Evolutionary conservation across 1,140 invertebrate species (phyloP).

Genomic region (Coenobita brevimanus): DNA sequence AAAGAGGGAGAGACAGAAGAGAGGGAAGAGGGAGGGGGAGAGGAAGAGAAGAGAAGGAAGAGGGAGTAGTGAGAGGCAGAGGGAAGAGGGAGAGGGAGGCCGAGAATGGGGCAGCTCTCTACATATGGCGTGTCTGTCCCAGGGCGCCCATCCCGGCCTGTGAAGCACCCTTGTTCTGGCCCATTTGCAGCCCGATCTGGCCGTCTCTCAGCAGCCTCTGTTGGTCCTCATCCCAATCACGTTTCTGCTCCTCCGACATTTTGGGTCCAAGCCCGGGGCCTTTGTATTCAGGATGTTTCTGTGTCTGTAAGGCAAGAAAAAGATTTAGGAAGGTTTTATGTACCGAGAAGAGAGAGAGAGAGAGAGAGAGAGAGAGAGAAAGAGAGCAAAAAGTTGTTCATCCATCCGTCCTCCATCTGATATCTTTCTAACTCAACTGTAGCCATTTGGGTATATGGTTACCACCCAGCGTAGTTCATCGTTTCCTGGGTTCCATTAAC

Average conservation of each 20-base stretch:
- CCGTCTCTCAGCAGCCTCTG: conserved; percentile 88
- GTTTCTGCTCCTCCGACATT: conserved; percentile 94
- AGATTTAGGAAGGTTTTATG: too few species aligned
- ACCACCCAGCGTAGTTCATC: too few species aligned
- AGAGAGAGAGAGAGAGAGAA: too few species aligned
- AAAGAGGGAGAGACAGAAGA: background rate
- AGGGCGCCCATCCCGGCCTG: conserved; percentile 88
- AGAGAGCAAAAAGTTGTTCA: too few species aligned
- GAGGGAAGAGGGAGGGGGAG: background rate
- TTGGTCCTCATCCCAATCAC: conserved; percentile 95
- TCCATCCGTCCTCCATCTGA: too few species aligned
- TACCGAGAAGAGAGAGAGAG: too few species aligned
- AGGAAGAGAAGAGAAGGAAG: background rate
- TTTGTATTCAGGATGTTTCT: conserved; percentile 94
- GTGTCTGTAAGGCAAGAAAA: conserved; percentile 79
- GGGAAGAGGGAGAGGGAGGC: too few species aligned
- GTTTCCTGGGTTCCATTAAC: too few species aligned
- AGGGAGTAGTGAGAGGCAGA: background rate
- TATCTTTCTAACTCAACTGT: too few species aligned
- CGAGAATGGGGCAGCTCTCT: conserved; percentile 71
- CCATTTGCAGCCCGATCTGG: conserved; percentile 95
- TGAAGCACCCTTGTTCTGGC: conserved; percentile 88
- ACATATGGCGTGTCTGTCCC: conserved; percentile 97
- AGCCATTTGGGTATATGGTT: too few species aligned
- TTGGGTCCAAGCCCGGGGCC: conserved; percentile 94